Base-by-base conservation (phyloP, 2,888 invertebrate genomes). In the Macaria liturata region DNA sequence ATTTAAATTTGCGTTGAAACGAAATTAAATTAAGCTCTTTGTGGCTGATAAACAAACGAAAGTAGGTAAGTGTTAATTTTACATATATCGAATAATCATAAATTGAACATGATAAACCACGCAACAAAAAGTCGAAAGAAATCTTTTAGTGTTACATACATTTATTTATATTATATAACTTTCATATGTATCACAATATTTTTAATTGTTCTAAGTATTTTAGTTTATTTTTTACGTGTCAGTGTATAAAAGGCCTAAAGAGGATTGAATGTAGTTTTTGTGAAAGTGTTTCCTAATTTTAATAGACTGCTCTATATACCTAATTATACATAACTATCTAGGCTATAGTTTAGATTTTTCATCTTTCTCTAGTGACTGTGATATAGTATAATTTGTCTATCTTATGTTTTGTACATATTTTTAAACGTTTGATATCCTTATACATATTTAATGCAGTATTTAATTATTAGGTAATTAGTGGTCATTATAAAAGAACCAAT, bases 311-410 rank as follows among this genome's bases (percentile, higher is more conserved):
- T 77, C 77, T 77, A 39, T 42, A 42, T 42, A 42, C 9, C 8
- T 45, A 45, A n/a, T 30, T 82, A 75, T 81, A 69, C 70, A 37
- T 80, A 84, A 81, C 47, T 45, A 51, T 64, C 74, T 85, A 86
- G 82, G 70, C 69, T 71, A 75, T 51, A 51, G 51, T 9, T 80
- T 82, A 78, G 74, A 57, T 57, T 80, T 83, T 85, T 84, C 80
- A 86, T 84, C 83, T 88, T 81, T 90, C 78, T 88, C 85, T 91
- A 91, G 91, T 82, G 83, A 88, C 91, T 91, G 91, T 91, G 91
- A 91, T 91, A 91, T 90, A 90, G 87, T 85, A 86, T 90, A 88
- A 89, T 89, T 90, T 88, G 77, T 73, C 71, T 71, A 75, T 76
- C 75, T 78, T 80, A 83, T 73, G 78, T 85, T 79, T 87, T 88